phyloP scores from a whole-genome alignment of 2,113 vertebrate species.

The Calonectris borealis region DNA sequence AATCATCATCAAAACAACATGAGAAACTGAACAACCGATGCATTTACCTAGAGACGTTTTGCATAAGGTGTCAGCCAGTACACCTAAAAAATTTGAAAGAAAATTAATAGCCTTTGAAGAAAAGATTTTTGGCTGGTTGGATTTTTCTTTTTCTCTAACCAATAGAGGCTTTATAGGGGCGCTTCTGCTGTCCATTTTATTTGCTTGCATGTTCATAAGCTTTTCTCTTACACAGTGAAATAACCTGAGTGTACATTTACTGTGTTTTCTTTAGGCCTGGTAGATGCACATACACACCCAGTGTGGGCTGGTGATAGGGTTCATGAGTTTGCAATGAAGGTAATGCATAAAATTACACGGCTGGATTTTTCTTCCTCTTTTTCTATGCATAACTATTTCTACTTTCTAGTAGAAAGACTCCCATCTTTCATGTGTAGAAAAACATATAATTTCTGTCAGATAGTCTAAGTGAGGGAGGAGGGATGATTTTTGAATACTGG shows the following conservation, averaged over 20 bases:
- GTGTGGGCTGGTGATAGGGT: constrained; percentile 97
- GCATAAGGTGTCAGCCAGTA: background rate
- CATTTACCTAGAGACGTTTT: background rate
- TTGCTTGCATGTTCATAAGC: background rate
- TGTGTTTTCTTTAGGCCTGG: constrained; percentile 82
- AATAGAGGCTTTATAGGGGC: background rate
- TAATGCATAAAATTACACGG: constrained; percentile 58
- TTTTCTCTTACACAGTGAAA: background rate
- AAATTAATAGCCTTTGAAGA: background rate
- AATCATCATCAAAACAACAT: background rate
- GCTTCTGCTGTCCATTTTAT: background rate
- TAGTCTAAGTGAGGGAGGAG: background rate
- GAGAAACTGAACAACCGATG: background rate
- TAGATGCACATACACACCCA: constrained; percentile 95
- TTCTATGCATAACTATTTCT: background rate
- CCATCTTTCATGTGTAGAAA: background rate
- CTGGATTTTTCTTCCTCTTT: background rate
- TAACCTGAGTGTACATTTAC: background rate
- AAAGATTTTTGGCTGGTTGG: background rate
- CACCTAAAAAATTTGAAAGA: background rate
- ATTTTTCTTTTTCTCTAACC: background rate
- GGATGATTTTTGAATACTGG: background rate
- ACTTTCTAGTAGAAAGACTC: background rate
- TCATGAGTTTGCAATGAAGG: constrained; percentile 98
- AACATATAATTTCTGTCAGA: background rate